Percentiles rank a stretch among this genome's conserved stretches.
These are phyloP conservation scores for Ibidorhyncha struthersii DNA, from an alignment of 2,113 vertebrate genomes.

Conservation along the genomic window DNA sequence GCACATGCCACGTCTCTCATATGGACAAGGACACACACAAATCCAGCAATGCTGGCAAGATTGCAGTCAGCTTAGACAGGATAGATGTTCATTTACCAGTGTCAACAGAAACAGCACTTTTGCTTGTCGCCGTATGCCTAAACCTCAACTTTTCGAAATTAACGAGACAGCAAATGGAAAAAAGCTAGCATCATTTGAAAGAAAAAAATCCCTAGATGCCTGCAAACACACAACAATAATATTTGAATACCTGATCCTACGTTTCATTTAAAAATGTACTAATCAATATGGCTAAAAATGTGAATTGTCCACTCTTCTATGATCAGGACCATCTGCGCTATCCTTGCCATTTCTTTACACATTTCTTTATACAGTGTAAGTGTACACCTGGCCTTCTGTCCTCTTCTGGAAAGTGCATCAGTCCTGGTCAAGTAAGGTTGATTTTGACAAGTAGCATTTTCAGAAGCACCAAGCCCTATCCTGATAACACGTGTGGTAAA, in stretches of 20 bases:
- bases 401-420: not conserved
- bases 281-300: not conserved
- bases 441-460: not conserved
- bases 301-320: not conserved
- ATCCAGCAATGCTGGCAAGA: not conserved
- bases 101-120: not conserved
- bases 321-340: not conserved
- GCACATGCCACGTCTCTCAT: not conserved
- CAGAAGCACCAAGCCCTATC: not conserved
- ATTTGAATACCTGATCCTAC: not conserved
- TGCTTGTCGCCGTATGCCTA: not conserved
- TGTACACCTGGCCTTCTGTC: not conserved
- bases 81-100: not conserved
- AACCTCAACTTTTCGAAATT: not conserved
- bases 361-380: not conserved
- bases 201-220: not conserved
- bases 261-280: not conserved
- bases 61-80: not conserved
- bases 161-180: not conserved
- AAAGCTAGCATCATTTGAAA: not conserved
- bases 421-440: not conserved
- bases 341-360: not conserved
- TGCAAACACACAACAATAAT: not conserved
- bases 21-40: not conserved
- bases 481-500: not conserved